Conservation (phyloP, 1,140 invertebrate species). For the Cotesia vestalis region DNA sequence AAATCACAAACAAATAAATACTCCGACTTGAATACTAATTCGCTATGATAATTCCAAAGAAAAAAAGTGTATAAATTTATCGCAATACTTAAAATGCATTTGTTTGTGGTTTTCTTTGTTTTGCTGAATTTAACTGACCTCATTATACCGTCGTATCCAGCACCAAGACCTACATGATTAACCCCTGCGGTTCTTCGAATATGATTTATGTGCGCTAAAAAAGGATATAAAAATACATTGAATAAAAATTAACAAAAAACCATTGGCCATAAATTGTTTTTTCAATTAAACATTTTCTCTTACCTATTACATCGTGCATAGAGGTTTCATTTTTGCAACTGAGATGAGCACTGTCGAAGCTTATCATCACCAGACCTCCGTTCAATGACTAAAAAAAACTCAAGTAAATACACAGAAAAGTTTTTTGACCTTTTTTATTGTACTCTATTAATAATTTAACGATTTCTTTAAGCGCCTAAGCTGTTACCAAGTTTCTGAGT, state of each 20-base stretch:
- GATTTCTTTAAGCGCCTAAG: not conserved
- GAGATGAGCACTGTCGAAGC: conserved; percentile 77
- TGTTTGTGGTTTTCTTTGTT: conserved; percentile 11
- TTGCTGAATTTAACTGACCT: conserved; percentile 49
- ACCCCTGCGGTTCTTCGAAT: conserved; percentile 76
- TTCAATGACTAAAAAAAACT: conserved; percentile 69
- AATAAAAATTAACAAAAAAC: conserved; percentile 8
- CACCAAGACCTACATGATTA: conserved; percentile 73
- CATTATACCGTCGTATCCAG: conserved; percentile 71
- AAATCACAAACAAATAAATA: too few relatives aligned
- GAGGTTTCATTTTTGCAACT: conserved; percentile 68
- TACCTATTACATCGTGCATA: conserved; percentile 71
- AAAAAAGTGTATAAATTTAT: conserved; percentile 1
- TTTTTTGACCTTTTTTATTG: not conserved
- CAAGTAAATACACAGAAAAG: conserved; percentile 2
- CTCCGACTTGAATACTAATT: too few relatives aligned
- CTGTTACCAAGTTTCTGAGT: conserved; percentile 77
- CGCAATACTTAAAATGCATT: too few relatives aligned
- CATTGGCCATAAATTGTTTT: not conserved
- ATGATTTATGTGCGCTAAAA: conserved; percentile 85
- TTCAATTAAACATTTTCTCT: conserved; percentile 27
- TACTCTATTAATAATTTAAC: too few relatives aligned
- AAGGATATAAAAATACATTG: conserved; percentile 38
- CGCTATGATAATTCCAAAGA: not conserved
- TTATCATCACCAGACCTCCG: conserved; percentile 90